These are phyloP conservation scores for Microvelia longipes DNA, from an alignment of 1,140 invertebrate genomes.

Conservation along the genomic window DNA sequence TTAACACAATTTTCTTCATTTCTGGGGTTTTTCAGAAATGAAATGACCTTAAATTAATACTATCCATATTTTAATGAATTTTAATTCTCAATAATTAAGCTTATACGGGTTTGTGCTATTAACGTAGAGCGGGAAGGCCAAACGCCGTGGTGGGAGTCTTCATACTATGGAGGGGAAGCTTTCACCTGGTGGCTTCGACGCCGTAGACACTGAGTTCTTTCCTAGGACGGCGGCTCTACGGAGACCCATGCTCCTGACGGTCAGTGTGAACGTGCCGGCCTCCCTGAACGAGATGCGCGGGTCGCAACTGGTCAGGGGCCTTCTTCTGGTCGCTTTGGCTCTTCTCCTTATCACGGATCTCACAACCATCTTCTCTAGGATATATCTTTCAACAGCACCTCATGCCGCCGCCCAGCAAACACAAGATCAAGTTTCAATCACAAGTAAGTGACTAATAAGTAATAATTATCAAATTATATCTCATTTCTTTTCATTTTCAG, in stretches of 20 bases:
- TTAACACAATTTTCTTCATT: neutral
- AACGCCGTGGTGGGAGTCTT: neutral
- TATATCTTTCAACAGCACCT: neutral
- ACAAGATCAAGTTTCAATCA: neutral
- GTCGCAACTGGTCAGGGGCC: constrained; percentile 1
- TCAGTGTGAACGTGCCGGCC: neutral
- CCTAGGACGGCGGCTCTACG: neutral
- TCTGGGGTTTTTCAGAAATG: neutral
- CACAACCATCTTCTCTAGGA: constrained; percentile 2
- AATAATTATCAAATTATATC: too few species aligned
- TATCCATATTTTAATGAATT: neutral
- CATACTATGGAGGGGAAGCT: neutral
- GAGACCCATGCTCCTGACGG: neutral
- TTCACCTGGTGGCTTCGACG: neutral
- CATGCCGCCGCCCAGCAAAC: neutral
- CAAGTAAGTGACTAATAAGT: neutral
- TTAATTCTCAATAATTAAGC: neutral
- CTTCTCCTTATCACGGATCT: neutral
- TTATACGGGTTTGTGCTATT: neutral
- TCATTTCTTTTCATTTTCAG: too few species aligned
- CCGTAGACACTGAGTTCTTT: neutral
- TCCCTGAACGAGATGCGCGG: constrained; percentile 1
- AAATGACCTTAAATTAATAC: neutral
- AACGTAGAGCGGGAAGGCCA: neutral
- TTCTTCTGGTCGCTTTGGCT: neutral